Evolutionary conservation across 2,888 invertebrate genomes (phyloP).

Genomic region (Druceiella hillmani): DNA sequence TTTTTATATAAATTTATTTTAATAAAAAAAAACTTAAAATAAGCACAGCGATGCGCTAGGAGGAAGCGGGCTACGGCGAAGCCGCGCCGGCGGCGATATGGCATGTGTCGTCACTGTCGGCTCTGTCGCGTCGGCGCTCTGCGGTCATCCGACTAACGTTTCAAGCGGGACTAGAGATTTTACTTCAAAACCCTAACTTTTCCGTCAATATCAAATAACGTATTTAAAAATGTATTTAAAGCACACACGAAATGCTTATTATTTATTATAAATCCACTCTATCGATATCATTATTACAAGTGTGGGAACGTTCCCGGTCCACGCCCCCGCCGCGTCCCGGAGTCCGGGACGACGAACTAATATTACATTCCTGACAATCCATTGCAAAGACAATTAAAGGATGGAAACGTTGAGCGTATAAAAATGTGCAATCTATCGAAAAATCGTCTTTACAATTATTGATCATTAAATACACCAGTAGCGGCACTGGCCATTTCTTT

Average conservation of each 20-base stretch:
- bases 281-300: slow-evolving; percentile 44
- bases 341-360: too few relatives aligned
- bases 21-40: too few relatives aligned
- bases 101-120: too few relatives aligned
- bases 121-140: too few relatives aligned
- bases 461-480: slow-evolving; percentile 42
- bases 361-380: slow-evolving; percentile 43
- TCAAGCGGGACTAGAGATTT: slow-evolving; percentile 66
- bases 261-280: slow-evolving; percentile 48
- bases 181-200: slow-evolving; percentile 54
- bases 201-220: slow-evolving; percentile 59
- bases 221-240: slow-evolving; percentile 54
- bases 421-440: slow-evolving; percentile 47
- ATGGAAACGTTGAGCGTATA: slow-evolving; percentile 51
- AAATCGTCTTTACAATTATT: slow-evolving; percentile 45
- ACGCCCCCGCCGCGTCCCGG: too few relatives aligned
- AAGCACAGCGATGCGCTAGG: too few relatives aligned
- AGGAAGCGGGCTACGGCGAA: too few relatives aligned
- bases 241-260: slow-evolving; percentile 58
- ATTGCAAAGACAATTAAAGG: slow-evolving; percentile 45
- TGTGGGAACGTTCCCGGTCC: too few relatives aligned
- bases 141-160: too few relatives aligned
- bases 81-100: too few relatives aligned
- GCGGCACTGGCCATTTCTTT: slow-evolving; percentile 48
- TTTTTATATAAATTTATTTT: too few relatives aligned